Evolutionary conservation across 2,888 invertebrate genomes (phyloP).

Genomic region (Hermaeophaga mercurialis): DNA sequence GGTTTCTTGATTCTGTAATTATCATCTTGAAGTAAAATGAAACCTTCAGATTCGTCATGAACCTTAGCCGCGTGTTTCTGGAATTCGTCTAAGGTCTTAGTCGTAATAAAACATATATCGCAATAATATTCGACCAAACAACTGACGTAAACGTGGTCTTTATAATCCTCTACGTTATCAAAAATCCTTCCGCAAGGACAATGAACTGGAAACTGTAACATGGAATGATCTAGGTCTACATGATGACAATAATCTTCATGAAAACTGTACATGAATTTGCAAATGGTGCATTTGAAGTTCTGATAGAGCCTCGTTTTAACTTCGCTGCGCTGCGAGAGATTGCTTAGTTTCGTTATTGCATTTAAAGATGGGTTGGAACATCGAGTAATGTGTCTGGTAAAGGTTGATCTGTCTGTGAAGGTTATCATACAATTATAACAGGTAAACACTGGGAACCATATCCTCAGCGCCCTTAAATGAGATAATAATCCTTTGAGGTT

Average conservation of each 20-base stretch:
- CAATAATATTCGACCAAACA: conserved; percentile 54
- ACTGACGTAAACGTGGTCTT: conserved; percentile 50
- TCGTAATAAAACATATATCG: conserved; percentile 52
- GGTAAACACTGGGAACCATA: conserved; percentile 65
- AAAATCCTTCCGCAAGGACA: conserved; percentile 49
- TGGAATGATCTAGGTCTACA: conserved; percentile 50
- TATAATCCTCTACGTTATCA: conserved; percentile 50
- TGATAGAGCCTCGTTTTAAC: conserved; percentile 53
- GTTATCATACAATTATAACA: conserved; percentile 68
- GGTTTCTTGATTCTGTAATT: conserved; percentile 42
- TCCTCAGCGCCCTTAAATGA: conserved; percentile 51
- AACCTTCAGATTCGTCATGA: conserved; percentile 52
- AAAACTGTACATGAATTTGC: conserved; percentile 51
- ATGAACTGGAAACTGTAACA: conserved; percentile 40
- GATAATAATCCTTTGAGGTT: conserved; percentile 50
- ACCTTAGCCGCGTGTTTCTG: conserved; percentile 48
- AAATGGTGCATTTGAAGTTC: conserved; percentile 52
- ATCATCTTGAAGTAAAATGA: conserved; percentile 48
- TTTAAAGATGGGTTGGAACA: conserved; percentile 48
- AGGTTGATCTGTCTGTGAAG: conserved; percentile 56
- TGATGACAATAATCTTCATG: conserved; percentile 53
- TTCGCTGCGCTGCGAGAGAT: conserved; percentile 48
- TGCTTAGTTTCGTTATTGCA: conserved; percentile 47
- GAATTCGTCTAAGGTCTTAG: conserved; percentile 50
- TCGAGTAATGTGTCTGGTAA: conserved; percentile 47